Conservation (phyloP, 2,797 vertebrate species). For the Brachyrhaphis roseni region DNA sequence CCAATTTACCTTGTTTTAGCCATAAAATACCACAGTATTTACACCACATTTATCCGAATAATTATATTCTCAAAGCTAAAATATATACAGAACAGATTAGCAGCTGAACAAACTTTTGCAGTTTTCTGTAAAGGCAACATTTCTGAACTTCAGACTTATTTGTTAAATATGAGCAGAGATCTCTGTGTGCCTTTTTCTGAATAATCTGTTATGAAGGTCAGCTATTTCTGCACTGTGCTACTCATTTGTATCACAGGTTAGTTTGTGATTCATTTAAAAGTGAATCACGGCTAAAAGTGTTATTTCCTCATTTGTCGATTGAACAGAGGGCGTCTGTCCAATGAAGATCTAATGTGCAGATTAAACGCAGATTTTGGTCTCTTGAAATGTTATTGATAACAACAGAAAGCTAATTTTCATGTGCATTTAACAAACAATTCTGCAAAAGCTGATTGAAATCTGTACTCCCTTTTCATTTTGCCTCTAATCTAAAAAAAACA, state of each 20-base stretch:
- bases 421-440: background rate
- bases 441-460: too few relatives aligned
- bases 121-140: background rate
- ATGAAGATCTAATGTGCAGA: background rate
- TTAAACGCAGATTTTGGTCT: background rate
- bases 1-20: background rate
- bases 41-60: background rate
- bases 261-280: background rate
- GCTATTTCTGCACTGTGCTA: background rate
- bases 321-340: background rate
- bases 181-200: background rate
- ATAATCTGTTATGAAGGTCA: conserved; percentile 6
- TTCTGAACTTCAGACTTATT: background rate
- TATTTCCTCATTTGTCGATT: background rate
- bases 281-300: background rate
- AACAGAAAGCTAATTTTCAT: background rate
- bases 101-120: background rate
- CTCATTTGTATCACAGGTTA: background rate
- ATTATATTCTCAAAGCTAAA: background rate
- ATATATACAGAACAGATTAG: background rate
- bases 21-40: background rate
- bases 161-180: background rate
- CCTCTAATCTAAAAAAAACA: background rate
- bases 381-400: background rate
- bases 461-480: background rate